Evolutionary conservation across 2,888 invertebrate genomes (phyloP).

Genomic region (Cryptocheilus praepositus): DNA sequence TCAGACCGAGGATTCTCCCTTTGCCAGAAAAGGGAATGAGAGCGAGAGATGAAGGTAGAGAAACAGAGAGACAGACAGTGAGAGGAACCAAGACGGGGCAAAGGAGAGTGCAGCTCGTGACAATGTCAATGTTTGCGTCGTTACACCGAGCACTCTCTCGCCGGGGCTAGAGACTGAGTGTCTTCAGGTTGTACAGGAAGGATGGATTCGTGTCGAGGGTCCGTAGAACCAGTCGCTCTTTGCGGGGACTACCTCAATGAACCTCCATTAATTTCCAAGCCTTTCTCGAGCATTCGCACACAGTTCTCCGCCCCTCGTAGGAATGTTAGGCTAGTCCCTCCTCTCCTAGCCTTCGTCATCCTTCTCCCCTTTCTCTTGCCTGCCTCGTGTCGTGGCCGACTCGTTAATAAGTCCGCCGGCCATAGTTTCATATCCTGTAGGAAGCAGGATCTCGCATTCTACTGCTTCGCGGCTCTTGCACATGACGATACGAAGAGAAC

Average conservation of each 20-base stretch:
- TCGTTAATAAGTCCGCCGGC: constrained; percentile 9
- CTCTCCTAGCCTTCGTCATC: constrained; percentile 3
- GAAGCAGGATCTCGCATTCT: not conserved
- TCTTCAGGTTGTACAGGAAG: constrained; percentile 54
- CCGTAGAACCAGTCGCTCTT: constrained; percentile 47
- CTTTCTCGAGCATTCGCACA: constrained; percentile 30
- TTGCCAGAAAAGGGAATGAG: constrained; percentile 24
- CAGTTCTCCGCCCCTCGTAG: constrained; percentile 20
- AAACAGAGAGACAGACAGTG: constrained; percentile 11
- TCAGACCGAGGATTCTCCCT: constrained; percentile 30
- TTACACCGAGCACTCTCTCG: constrained; percentile 55
- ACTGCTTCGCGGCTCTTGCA: too few species aligned
- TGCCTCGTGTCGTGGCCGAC: not conserved
- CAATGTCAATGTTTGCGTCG: constrained; percentile 67
- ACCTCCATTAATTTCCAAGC: constrained; percentile 54
- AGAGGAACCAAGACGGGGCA: not conserved
- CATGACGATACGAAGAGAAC: too few species aligned
- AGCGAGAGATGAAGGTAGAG: constrained; percentile 16
- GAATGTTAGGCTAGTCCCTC: constrained; percentile 23
- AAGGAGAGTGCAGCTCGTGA: constrained; percentile 53
- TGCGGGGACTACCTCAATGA: constrained; percentile 55
- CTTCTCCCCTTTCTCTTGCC: constrained; percentile 13
- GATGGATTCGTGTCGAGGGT: constrained; percentile 54
- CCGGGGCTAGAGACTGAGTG: constrained; percentile 46
- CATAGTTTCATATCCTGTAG: not conserved